A percentile compares a stretch with the other conserved stretches of the same genome.
Conservation (phyloP, 2,888 invertebrate species). For the Oxystoma pomonae region DNA sequence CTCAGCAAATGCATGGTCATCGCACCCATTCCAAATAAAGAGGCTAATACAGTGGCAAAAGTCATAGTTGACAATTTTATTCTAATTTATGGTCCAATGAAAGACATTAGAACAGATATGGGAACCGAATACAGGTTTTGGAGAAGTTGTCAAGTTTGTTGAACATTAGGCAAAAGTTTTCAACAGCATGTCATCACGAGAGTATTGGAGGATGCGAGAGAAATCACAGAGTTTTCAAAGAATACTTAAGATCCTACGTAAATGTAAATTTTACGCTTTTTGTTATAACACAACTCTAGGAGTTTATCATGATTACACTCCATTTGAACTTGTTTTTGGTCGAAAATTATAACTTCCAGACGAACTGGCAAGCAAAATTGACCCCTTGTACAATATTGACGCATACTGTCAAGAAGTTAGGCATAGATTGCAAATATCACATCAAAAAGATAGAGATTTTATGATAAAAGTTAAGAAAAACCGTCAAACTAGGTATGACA, state of each 20-base stretch:
- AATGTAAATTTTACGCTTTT: slow-evolving; percentile 13
- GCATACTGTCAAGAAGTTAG: slow-evolving; percentile 17
- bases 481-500: slow-evolving; percentile 1
- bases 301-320: slow-evolving; percentile 18
- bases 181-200: neutral
- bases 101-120: too few relatives aligned
- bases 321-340: slow-evolving; percentile 22
- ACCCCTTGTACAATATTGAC: slow-evolving; percentile 20
- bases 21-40: too few relatives aligned
- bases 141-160: too few relatives aligned
- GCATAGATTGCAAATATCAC: slow-evolving; percentile 17
- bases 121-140: too few relatives aligned
- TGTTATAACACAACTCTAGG: slow-evolving; percentile 24
- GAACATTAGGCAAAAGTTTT: neutral
- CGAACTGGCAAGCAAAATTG: slow-evolving; percentile 3
- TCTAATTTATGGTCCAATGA: too few relatives aligned
- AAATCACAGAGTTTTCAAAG: neutral
- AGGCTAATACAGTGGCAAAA: too few relatives aligned
- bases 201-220: neutral
- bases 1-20: too few relatives aligned
- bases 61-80: too few relatives aligned
- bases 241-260: neutral
- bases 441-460: slow-evolving; percentile 2
- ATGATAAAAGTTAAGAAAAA: neutral
- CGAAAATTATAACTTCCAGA: slow-evolving; percentile 14